A percentile compares a stretch with the other conserved stretches of the same genome.
phyloP scores from a whole-genome alignment of 2,797 vertebrate genomes.

The Odontamblyopus rebecca region DNA sequence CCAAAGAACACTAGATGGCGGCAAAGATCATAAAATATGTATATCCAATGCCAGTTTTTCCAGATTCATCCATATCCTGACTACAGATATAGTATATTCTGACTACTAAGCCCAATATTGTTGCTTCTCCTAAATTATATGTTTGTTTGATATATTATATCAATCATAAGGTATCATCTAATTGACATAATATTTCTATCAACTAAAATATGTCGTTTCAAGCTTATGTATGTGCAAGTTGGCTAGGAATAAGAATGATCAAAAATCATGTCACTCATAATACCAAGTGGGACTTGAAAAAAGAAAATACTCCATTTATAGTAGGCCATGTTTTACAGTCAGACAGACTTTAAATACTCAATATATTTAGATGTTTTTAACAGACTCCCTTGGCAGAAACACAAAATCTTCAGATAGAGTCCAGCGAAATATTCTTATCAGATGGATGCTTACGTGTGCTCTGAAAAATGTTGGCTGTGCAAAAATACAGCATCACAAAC shows the following conservation, averaged over 20 bases:
- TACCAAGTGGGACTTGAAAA: slow-evolving; percentile 27
- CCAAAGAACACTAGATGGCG: slow-evolving; percentile 58
- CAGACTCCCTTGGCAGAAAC: background rate
- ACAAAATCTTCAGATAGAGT: background rate
- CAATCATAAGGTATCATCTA: background rate
- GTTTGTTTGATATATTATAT: background rate
- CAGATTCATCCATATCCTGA: no score
- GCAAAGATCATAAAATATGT: slow-evolving; percentile 1
- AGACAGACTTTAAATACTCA: slow-evolving; percentile 2
- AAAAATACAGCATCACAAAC: background rate
- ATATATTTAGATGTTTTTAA: slow-evolving; percentile 9
- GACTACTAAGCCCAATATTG: background rate
- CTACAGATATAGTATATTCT: background rate
- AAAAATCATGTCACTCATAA: slow-evolving; percentile 26
- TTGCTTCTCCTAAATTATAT: background rate
- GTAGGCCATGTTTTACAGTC: slow-evolving; percentile 13
- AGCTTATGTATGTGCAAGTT: background rate
- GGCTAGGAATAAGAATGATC: background rate
- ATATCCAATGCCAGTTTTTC: no score
- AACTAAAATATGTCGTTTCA: background rate
- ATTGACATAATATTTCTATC: background rate
- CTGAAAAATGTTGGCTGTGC: background rate
- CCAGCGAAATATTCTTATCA: background rate
- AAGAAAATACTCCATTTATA: slow-evolving; percentile 11
- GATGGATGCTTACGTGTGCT: background rate